Evolutionary conservation across 1,140 invertebrate genomes (phyloP).

Genomic region (Drosophila seguyi): DNA sequence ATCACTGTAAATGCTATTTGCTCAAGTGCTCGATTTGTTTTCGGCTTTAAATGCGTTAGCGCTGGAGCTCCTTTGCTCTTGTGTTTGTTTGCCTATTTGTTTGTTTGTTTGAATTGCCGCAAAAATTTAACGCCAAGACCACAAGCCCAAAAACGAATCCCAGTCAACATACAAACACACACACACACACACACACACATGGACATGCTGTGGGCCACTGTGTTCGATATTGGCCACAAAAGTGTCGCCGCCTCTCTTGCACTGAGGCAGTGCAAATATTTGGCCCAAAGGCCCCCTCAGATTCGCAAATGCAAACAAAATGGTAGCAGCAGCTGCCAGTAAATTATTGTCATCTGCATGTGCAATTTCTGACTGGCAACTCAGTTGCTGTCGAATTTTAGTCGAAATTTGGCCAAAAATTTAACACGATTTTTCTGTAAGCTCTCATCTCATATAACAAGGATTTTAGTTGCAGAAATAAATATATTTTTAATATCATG

Average conservation of each 20-base stretch:
- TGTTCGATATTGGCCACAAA: slow-evolving; percentile 16
- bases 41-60: slow-evolving; percentile 38
- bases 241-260: slow-evolving; percentile 8
- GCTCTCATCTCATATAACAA: neutral
- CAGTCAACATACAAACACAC: no score
- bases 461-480: neutral
- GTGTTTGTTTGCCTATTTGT: slow-evolving; percentile 13
- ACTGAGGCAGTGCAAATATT: slow-evolving; percentile 50
- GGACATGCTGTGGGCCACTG: neutral
- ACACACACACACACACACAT: neutral
- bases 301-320: slow-evolving; percentile 54
- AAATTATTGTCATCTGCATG: slow-evolving; percentile 34
- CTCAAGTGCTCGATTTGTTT: slow-evolving; percentile 36
- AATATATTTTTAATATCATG: no score
- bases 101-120: slow-evolving; percentile 45
- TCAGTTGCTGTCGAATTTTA: slow-evolving; percentile 2
- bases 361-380: slow-evolving; percentile 17
- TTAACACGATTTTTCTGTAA: neutral
- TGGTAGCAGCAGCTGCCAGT: slow-evolving; percentile 24
- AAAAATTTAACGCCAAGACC: slow-evolving; percentile 47
- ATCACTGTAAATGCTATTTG: slow-evolving; percentile 50
- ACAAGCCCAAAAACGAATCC: slow-evolving; percentile 23
- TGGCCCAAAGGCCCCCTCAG: slow-evolving; percentile 33
- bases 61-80: slow-evolving; percentile 1
- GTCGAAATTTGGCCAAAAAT: neutral